Conservation (phyloP, 1,140 invertebrate genomes). For the Hyles vespertilio region DNA sequence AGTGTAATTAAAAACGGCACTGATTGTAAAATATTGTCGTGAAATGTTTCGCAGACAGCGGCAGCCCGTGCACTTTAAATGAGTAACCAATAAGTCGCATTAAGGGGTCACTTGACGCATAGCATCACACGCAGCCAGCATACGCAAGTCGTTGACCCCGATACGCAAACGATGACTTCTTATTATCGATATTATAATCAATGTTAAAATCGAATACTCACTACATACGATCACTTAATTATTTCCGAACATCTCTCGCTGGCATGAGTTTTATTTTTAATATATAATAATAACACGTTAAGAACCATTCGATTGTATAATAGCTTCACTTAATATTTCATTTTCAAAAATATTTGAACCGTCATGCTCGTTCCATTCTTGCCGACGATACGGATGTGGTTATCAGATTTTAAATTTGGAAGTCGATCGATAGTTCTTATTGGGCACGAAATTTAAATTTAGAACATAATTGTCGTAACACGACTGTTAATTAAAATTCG, state of each 20-base stretch:
- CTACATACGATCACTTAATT: slow-evolving; percentile 5
- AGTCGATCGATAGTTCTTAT: slow-evolving; percentile 52
- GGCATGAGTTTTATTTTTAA: slow-evolving; percentile 52
- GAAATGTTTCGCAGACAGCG: slow-evolving; percentile 28
- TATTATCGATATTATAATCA: slow-evolving; percentile 34
- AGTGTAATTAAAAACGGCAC: neutral
- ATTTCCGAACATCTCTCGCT: slow-evolving; percentile 11
- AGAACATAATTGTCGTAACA: slow-evolving; percentile 37
- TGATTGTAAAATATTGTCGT: neutral
- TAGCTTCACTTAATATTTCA: slow-evolving; percentile 73
- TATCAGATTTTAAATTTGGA: slow-evolving; percentile 71
- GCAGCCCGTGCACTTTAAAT: slow-evolving; percentile 49
- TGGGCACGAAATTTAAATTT: slow-evolving; percentile 45
- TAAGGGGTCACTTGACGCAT: slow-evolving; percentile 69
- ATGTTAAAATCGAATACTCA: slow-evolving; percentile 13
- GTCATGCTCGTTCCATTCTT: slow-evolving; percentile 71
- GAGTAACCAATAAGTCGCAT: slow-evolving; percentile 70
- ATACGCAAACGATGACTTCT: slow-evolving; percentile 56
- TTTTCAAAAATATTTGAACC: slow-evolving; percentile 73
- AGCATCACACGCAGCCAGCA: slow-evolving; percentile 54
- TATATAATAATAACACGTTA: slow-evolving; percentile 51
- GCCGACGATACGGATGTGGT: slow-evolving; percentile 50
- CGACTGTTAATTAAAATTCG: slow-evolving; percentile 26
- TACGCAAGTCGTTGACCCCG: slow-evolving; percentile 65
- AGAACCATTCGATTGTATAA: slow-evolving; percentile 66